phyloP scores from a whole-genome alignment of 2,888 invertebrate species.

The Tuta absoluta region DNA sequence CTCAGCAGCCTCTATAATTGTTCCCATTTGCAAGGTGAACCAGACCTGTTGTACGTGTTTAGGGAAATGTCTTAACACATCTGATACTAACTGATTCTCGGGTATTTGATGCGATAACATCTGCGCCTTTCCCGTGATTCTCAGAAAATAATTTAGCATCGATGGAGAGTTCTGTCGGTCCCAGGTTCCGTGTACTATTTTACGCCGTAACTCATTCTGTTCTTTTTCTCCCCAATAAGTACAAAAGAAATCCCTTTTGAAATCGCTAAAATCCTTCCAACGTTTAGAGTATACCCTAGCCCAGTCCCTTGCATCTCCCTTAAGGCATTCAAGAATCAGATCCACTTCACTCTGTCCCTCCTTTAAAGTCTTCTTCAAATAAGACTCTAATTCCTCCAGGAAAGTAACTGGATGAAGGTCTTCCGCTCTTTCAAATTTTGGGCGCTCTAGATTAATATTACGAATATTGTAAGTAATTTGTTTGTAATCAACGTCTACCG shows the following conservation, averaged over 20 bases:
- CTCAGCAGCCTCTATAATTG: slow-evolving; percentile 19
- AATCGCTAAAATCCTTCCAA: not conserved
- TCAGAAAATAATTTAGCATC: slow-evolving; percentile 5
- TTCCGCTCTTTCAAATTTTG: not conserved
- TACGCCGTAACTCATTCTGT: not conserved
- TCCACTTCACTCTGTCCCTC: not conserved
- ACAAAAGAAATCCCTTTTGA: not conserved
- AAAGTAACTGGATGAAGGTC: not conserved
- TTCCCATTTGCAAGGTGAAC: not conserved
- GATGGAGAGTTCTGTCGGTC: not conserved
- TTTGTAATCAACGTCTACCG: no score
- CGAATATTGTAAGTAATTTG: not conserved
- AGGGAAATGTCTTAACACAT: slow-evolving; percentile 17
- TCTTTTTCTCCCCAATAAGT: not conserved
- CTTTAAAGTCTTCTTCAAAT: no score
- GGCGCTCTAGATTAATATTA: not conserved
- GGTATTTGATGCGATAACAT: slow-evolving; percentile 2
- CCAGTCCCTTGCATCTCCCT: not conserved
- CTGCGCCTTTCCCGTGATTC: no score
- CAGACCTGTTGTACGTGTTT: slow-evolving; percentile 12
- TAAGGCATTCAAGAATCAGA: not conserved
- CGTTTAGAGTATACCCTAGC: not conserved
- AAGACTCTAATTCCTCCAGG: no score
- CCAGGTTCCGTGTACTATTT: not conserved
- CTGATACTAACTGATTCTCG: slow-evolving; percentile 17